A percentile compares a stretch with the other conserved stretches of the same genome.
Conservation (phyloP, 2,797 vertebrate species). For the Manis pentadactyla region DNA sequence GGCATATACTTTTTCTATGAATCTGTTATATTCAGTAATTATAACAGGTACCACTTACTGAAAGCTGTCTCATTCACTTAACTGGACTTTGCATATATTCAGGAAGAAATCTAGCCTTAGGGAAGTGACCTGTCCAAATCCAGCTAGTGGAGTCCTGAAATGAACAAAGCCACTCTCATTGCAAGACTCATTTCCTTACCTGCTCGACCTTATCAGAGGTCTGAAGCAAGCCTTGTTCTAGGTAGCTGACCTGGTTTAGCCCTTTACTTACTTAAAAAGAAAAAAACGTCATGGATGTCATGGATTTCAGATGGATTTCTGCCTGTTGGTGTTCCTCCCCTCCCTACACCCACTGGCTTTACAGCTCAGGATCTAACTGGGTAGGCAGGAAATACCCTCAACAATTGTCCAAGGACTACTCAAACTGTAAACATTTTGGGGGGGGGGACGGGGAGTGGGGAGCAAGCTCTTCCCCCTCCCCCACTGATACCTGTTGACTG, state of each 20-base stretch:
- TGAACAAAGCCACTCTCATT: background rate
- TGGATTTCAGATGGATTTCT: background rate
- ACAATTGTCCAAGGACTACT: background rate
- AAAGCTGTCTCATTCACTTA: background rate
- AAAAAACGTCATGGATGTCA: background rate
- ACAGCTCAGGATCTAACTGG: background rate
- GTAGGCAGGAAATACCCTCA: background rate
- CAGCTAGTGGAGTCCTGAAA: background rate
- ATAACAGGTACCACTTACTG: background rate
- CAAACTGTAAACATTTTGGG: background rate
- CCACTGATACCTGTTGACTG: background rate
- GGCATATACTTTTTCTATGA: background rate
- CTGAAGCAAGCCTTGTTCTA: background rate
- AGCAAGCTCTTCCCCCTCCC: accelerated
- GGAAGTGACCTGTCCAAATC: background rate
- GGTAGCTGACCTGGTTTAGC: background rate
- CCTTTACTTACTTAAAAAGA: background rate
- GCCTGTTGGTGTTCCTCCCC: background rate
- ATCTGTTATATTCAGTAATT: background rate
- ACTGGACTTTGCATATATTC: background rate
- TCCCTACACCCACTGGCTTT: background rate
- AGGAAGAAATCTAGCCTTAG: background rate
- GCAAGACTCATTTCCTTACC: background rate
- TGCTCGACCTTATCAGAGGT: background rate
- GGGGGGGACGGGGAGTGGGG: background rate